Conservation (phyloP, 2,113 vertebrate species). For the Anolis carolinensis region DNA sequence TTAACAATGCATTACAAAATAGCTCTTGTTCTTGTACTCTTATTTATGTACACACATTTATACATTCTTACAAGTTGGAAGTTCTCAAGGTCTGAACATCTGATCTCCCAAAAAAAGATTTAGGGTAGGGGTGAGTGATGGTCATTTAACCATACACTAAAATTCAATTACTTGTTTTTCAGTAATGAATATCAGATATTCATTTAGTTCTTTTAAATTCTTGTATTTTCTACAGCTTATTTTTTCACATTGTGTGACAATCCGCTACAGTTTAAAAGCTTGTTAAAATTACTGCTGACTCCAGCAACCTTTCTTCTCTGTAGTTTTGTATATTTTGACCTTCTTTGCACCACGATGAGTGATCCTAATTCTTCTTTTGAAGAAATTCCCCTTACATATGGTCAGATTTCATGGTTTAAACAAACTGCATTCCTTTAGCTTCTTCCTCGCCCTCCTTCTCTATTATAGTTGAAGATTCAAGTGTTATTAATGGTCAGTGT, state of each 20-base stretch:
- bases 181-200: not conserved
- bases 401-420: constrained; percentile 47
- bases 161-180: not conserved
- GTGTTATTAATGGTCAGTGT: constrained; percentile 7
- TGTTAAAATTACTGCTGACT: not conserved
- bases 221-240: not conserved
- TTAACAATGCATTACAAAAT: not conserved
- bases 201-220: constrained; percentile 21
- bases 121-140: not conserved
- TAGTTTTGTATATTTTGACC: constrained; percentile 21
- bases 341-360: constrained; percentile 37
- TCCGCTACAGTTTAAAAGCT: not conserved
- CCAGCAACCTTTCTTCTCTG: constrained; percentile 8
- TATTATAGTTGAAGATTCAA: not conserved
- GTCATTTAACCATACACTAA: not conserved
- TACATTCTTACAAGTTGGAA: not conserved
- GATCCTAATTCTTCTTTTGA: constrained; percentile 48
- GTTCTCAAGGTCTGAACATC: not conserved
- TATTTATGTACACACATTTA: not conserved
- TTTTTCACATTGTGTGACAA: not conserved
- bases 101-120: not conserved
- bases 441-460: constrained; percentile 11
- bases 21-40: not conserved
- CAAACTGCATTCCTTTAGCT: constrained; percentile 19
- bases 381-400: constrained; percentile 20